Percentiles rank a stretch among this genome's conserved stretches.
Evolutionary conservation across 2,797 vertebrate genomes (phyloP).

Genomic region (Myripristis jacobus): DNA sequence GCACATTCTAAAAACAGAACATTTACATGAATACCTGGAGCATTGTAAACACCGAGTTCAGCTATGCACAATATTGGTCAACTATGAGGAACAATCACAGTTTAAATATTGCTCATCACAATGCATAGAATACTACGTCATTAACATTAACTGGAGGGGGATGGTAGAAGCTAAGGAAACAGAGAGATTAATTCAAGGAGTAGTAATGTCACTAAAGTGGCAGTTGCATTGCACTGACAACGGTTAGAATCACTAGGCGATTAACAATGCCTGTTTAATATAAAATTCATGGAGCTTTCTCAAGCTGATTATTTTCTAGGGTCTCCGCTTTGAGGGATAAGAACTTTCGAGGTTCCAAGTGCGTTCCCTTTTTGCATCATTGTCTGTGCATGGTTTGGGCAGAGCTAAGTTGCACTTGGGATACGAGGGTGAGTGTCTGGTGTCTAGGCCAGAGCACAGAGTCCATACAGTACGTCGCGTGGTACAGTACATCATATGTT

Average conservation of each 20-base stretch:
- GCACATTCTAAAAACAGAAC: conserved; percentile 44
- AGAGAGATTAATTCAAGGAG: conserved; percentile 5
- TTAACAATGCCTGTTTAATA: conserved; percentile 6
- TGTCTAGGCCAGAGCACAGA: background rate
- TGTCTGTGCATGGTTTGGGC: conserved; percentile 27
- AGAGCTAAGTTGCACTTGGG: conserved; percentile 34
- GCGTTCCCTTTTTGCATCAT: conserved; percentile 9
- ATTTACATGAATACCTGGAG: conserved; percentile 32
- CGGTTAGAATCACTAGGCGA: background rate
- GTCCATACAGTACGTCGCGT: conserved; percentile 12
- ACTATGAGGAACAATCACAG: conserved; percentile 15
- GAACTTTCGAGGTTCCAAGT: conserved; percentile 35
- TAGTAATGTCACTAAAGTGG: conserved; percentile 22
- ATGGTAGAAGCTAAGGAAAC: background rate
- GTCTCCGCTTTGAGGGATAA: background rate
- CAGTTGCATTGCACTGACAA: conserved; percentile 26
- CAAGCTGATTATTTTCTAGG: background rate
- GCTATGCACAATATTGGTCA: conserved; percentile 35
- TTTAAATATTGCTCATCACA: conserved; percentile 50
- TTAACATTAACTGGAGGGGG: conserved; percentile 5
- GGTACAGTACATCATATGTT: conserved; percentile 10
- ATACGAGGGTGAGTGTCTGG: conserved; percentile 14
- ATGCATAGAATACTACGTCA: conserved; percentile 17
- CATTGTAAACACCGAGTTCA: conserved; percentile 37
- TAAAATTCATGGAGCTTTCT: conserved; percentile 7